These are phyloP conservation scores for Thereva nobilitata DNA, from an alignment of 2,888 invertebrate species.

Conservation along the genomic window DNA sequence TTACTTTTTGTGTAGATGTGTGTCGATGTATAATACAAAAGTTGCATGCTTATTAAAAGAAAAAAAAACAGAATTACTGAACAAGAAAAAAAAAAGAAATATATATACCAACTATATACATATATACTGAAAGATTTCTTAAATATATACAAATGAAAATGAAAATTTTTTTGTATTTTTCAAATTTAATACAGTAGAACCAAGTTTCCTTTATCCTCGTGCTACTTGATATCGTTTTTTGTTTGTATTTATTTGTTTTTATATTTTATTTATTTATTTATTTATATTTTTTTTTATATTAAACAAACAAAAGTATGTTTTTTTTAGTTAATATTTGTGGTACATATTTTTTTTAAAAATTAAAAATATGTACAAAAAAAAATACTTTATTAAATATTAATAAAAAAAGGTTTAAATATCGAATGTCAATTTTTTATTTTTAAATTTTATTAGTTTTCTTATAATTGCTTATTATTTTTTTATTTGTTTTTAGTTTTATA, in stretches of 20 bases:
- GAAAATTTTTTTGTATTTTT: too few species aligned
- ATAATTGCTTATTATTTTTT: constrained; percentile 9
- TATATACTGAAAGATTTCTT: too few species aligned
- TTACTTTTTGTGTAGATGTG: constrained; percentile 32
- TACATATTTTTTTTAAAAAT: constrained; percentile 11
- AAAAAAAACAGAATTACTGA: constrained; percentile 23
- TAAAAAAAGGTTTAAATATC: constrained; percentile 26
- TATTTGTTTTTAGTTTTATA: constrained; percentile 5
- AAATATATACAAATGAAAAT: too few species aligned
- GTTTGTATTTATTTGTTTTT: too few species aligned
- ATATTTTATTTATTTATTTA: too few species aligned
- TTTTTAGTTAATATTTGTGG: background rate
- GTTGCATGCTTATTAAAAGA: constrained; percentile 27
- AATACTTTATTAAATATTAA: background rate
- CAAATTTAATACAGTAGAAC: too few species aligned
- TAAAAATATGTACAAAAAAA: constrained; percentile 7
- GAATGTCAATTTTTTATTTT: constrained; percentile 39
- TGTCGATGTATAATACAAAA: constrained; percentile 32
- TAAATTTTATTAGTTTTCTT: background rate
- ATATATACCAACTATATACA: constrained; percentile 7
- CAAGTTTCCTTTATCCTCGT: too few species aligned
- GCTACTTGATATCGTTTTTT: too few species aligned
- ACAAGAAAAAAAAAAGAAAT: constrained; percentile 19
- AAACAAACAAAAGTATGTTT: too few species aligned
- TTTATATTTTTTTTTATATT: too few species aligned